These are phyloP conservation scores for Brachymystax lenok DNA, from an alignment of 2,797 vertebrate genomes.

Conservation along the genomic window DNA sequence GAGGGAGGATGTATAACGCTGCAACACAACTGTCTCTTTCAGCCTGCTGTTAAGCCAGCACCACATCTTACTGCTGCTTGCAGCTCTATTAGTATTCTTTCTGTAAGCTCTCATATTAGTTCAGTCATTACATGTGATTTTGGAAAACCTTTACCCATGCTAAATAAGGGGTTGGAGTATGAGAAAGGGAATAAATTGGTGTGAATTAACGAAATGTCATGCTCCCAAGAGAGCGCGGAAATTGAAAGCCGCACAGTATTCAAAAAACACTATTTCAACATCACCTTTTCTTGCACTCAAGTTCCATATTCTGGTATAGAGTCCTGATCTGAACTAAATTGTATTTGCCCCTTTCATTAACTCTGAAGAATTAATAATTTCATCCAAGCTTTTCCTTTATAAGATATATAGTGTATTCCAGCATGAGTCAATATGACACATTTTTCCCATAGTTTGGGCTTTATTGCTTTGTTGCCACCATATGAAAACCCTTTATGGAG, in stretches of 20 bases:
- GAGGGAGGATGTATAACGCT: too few relatives aligned
- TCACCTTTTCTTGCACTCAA: background rate
- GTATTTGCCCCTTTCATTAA: constrained; percentile 21
- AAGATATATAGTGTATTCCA: constrained; percentile 4
- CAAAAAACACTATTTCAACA: background rate
- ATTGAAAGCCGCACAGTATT: background rate
- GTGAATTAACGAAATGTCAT: background rate
- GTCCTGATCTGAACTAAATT: background rate
- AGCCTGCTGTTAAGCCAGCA: too few relatives aligned
- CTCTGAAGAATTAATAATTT: constrained; percentile 23
- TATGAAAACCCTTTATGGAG: background rate
- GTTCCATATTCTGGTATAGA: background rate
- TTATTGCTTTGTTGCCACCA: constrained; percentile 8
- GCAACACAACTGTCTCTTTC: too few relatives aligned
- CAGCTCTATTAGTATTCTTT: too few relatives aligned
- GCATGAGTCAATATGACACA: constrained; percentile 3
- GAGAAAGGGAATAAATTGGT: background rate
- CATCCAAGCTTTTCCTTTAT: background rate
- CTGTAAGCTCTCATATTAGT: too few relatives aligned
- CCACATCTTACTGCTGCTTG: too few relatives aligned
- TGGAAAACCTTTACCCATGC: background rate
- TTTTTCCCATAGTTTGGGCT: background rate
- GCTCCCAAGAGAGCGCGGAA: background rate
- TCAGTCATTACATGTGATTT: background rate
- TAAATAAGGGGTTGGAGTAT: background rate